Base-by-base conservation (phyloP, 2,888 invertebrate genomes). In the Habrosyne pyritoides region DNA sequence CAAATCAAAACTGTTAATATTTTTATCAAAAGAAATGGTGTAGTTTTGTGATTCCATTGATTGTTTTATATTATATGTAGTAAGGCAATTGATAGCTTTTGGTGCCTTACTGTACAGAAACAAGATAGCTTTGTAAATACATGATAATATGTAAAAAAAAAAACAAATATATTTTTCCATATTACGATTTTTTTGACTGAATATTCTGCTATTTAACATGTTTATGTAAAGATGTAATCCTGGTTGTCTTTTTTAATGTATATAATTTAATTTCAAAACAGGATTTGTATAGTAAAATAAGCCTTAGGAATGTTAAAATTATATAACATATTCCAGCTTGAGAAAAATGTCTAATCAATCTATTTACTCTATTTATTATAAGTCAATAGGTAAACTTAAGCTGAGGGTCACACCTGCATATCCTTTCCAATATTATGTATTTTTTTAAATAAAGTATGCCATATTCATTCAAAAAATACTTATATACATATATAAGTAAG, bases 71-170 rank as follows among this genome's bases (percentile, higher is more conserved):
- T 62, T 61, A 67, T 63, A 57, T 64, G 28, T 14, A 10, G 12
- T 50, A 28, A 76, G 73, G 75, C 69, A 57, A 69, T 74, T 75
- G 77, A 77, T 83, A 76, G 79, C 71, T 64, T 66, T 72, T 73
- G 83, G 86, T 86, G 85, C 86, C 86, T 87, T 86, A 83, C 75
- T 71, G 72, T 77, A 71, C 73, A 64, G 66, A 60, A 58, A 56
- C 59, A 58, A 69, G 14, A 49, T 3, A n/a, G 12, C 10, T 21
- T 22, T 30, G 71, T 69, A 71, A 71, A 73, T 73, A 69, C 63
- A 63, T 60, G 59, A 54, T 68, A 66, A 64, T 66, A 62, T 64
- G 56, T 47, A 64, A 66, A 61, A 63, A 60, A 65, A 67, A 63
- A 63, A 53, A n/a, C n/a, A n/a, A n/a, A 28, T 54, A 63, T 59